These are phyloP conservation scores for Drosophila sechellia DNA, from an alignment of 1,140 invertebrate genomes.

Conservation along the genomic window DNA sequence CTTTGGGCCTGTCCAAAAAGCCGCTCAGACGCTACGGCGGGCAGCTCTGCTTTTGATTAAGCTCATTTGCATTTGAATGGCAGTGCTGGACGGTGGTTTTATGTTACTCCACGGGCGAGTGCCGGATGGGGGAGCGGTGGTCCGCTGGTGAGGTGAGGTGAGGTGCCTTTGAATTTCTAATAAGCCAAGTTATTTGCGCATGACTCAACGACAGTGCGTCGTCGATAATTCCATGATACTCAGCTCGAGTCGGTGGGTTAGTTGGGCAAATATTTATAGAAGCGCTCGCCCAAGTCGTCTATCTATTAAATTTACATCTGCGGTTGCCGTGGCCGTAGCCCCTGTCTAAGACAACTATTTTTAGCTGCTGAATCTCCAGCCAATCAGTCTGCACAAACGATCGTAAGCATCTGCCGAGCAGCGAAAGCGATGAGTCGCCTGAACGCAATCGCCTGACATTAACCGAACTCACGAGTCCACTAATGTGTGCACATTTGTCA, in stretches of 20 bases:
- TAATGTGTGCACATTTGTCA: slow-evolving; percentile 29
- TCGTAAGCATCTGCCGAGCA: slow-evolving; percentile 14
- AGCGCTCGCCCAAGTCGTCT: slow-evolving; percentile 27
- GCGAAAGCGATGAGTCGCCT: slow-evolving; percentile 9
- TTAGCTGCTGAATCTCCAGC: slow-evolving; percentile 64
- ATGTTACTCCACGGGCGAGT: slow-evolving; percentile 59
- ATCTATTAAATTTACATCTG: slow-evolving; percentile 45
- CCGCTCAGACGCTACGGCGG: slow-evolving; percentile 38
- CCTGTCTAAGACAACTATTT: slow-evolving; percentile 47
- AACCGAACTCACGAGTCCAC: slow-evolving; percentile 16
- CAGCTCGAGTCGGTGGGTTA: slow-evolving; percentile 46
- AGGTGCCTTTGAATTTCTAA: slow-evolving; percentile 73
- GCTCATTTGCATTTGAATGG: slow-evolving; percentile 80
- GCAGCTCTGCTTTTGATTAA: slow-evolving; percentile 79
- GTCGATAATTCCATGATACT: slow-evolving; percentile 74
- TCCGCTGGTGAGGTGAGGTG: neutral
- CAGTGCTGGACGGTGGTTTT: slow-evolving; percentile 52
- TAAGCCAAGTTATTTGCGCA: slow-evolving; percentile 81
- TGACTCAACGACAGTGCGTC: slow-evolving; percentile 69
- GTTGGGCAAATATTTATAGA: slow-evolving; percentile 81
- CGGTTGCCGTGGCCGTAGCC: slow-evolving; percentile 10
- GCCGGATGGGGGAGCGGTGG: neutral
- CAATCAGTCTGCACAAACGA: slow-evolving; percentile 58
- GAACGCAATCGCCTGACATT: neutral
- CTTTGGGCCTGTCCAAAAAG: slow-evolving; percentile 49